phyloP scores from a whole-genome alignment of 2,797 vertebrate genomes.

The Pyrocephalus nanus region DNA sequence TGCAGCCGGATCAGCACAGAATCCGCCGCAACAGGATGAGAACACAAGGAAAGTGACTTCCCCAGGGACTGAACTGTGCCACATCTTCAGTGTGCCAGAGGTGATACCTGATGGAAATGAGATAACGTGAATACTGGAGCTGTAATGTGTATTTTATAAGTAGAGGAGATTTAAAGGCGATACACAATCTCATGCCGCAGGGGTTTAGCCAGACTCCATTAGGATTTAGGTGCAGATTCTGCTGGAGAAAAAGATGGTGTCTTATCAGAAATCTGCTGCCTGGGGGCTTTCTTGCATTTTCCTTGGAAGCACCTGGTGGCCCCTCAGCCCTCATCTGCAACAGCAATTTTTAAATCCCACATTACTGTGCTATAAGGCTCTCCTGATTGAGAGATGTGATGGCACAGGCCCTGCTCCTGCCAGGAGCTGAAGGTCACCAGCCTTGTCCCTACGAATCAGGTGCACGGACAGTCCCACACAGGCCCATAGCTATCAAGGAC shows the following conservation, averaged over 20 bases:
- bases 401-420: not conserved
- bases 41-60: not conserved
- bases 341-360: not conserved
- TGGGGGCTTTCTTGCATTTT: not conserved
- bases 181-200: not conserved
- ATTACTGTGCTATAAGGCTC: not conserved
- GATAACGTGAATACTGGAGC: not conserved
- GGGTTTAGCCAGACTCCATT: not conserved
- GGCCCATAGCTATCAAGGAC: slow-evolving; percentile 61
- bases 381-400: not conserved
- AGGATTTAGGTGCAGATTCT: slow-evolving; percentile 9
- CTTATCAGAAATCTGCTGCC: not conserved
- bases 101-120: rapidly evolving
- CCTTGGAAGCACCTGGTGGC: not conserved
- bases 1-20: rapidly evolving
- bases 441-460: not conserved
- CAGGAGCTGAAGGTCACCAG: slow-evolving; percentile 43
- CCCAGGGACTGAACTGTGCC: not conserved
- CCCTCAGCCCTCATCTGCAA: not conserved
- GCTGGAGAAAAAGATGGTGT: not conserved
- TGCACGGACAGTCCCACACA: not conserved
- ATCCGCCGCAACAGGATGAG: rapidly evolving
- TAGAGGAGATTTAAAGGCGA: not conserved
- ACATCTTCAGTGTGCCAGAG: rapidly evolving
- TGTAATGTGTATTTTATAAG: not conserved